phyloP scores from a whole-genome alignment of 2,888 invertebrate species.

The Dicyrtoma fusca region DNA sequence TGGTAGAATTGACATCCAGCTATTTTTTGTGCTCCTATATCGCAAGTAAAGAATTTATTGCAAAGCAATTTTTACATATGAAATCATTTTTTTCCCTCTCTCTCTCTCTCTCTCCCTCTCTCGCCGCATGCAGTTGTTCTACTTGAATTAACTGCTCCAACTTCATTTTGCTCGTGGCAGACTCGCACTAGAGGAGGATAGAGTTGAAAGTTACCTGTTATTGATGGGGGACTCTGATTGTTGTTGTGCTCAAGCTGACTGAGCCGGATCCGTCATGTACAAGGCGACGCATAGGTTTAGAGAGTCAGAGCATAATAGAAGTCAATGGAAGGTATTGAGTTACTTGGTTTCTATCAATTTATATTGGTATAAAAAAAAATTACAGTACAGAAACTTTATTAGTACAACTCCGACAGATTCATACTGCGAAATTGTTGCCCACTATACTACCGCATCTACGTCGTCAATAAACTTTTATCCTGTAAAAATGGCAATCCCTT shows the following conservation, averaged over 20 bases:
- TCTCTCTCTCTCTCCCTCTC: neutral
- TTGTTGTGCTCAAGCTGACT: neutral
- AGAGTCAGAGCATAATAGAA: neutral
- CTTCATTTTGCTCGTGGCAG: neutral
- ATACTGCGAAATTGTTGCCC: too few relatives aligned
- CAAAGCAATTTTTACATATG: constrained; percentile 30
- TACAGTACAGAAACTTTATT: too few relatives aligned
- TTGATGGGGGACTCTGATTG: too few relatives aligned
- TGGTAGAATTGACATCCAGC: constrained; percentile 8
- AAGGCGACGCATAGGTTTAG: neutral
- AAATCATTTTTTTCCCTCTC: neutral
- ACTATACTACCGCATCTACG: too few relatives aligned
- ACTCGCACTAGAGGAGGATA: neutral
- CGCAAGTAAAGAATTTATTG: constrained; percentile 26
- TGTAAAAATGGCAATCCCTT: too few relatives aligned
- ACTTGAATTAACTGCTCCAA: neutral
- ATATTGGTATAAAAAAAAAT: too few relatives aligned
- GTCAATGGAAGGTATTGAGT: neutral
- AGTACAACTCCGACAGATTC: too few relatives aligned
- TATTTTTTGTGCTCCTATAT: constrained; percentile 7
- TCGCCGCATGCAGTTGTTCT: constrained; percentile 7
- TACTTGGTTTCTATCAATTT: too few relatives aligned
- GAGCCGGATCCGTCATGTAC: constrained; percentile 27
- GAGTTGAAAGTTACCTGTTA: neutral
- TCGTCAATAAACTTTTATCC: too few relatives aligned